Percentiles rank a stretch among this genome's conserved stretches.
Conservation (phyloP, 92 coral and sea anemone genomes). For the Umimayanthus chanpuru region DNA sequence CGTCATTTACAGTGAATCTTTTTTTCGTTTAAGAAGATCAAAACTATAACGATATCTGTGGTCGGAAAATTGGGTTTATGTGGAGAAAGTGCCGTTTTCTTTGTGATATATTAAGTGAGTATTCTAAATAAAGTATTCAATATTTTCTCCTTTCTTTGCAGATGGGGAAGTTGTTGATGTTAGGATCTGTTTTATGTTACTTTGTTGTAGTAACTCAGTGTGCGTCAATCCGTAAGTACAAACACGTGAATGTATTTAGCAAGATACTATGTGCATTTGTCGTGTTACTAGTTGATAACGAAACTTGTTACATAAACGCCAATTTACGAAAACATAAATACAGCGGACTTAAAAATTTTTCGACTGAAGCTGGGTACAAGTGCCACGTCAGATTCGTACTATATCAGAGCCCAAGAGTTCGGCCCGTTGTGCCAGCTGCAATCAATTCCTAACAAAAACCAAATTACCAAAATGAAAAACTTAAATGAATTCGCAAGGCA, state of each 20-base stretch:
- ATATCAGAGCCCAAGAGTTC: background rate
- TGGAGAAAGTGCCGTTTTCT: background rate
- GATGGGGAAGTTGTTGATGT: conserved; percentile 32
- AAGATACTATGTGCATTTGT: background rate
- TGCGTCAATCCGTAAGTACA: conserved; percentile 36
- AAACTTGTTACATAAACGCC: background rate
- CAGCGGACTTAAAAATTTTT: background rate
- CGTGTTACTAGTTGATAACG: background rate
- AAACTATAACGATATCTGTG: too few species aligned
- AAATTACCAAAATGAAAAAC: background rate
- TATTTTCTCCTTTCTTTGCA: background rate
- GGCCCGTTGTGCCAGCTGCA: background rate
- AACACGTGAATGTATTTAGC: background rate
- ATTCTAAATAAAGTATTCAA: background rate
- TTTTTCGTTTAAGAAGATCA: too few species aligned
- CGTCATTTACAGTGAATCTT: background rate
- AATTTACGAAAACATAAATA: background rate
- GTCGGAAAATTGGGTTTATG: background rate
- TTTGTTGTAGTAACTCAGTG: conserved; percentile 13
- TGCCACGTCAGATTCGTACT: conserved; percentile 39
- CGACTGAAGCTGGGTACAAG: background rate
- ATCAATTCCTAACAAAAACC: background rate
- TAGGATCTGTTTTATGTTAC: conserved; percentile 26
- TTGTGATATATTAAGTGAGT: background rate
- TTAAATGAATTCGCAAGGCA: background rate